Evolutionary conservation across 2,888 invertebrate species (phyloP), one percentile per base, ranked within the genome.

Genomic region (Acanthococcus lagerstroemiae): DNA sequence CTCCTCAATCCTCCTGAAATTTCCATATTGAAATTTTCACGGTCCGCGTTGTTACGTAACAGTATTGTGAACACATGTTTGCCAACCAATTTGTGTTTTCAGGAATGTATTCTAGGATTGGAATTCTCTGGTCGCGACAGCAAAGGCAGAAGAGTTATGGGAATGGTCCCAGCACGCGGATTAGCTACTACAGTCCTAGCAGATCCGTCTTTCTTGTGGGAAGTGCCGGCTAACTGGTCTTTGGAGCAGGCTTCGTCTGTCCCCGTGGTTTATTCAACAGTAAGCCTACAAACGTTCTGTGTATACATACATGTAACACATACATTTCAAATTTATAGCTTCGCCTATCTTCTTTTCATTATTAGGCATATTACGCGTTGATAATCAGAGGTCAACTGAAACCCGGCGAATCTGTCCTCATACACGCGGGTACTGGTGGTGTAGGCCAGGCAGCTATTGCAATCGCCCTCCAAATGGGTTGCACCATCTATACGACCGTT

Each of bases 381-480:
- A 77, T 85, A 44, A 86, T 95, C 55, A 83, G 97, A 71, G 97
- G 96, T 45, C 83, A 85, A 73, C 83, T 95, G 81, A 83, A 83
- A 73, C 81, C 82, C 70, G 92, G 94, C 7, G 92, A 95, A 73
- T 80, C 83, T 50, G 85, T 96, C 67, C 82, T 96, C n/a, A 86
- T 96, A 71, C 95, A 96, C 76, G 94, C 95, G 61, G 95, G 95
- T 69, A 87, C 90, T 70, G 96, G 96, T 67, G 95, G 95, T 73
- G 95, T 96, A 37, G 97, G 97, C 6, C 95, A 95, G 80, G 96
- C 97, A 2, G 95, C 96, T 69, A 95, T 99, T 73, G 82, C 92
- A 22, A 89, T 99, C 73, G 95, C 95, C 61, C 81, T 97, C 61
- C 85, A 87, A 75, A 84, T 88, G 77, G 93, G 93, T 57, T 88